Evolutionary conservation across 2,888 invertebrate species (phyloP).

Genomic region (Hypomecis punctinalis): DNA sequence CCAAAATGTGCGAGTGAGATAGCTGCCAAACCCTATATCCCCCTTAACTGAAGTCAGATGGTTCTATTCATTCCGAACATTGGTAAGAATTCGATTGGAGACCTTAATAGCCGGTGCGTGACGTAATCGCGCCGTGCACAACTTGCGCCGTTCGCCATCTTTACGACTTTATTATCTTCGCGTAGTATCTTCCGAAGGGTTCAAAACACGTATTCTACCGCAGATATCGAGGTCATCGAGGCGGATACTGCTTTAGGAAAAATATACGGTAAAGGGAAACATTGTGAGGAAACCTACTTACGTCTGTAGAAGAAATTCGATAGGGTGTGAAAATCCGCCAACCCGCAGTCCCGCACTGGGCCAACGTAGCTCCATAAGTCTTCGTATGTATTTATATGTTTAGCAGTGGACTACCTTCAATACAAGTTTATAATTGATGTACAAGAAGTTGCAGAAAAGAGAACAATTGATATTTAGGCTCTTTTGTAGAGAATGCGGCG

Average conservation of each 20-base stretch:
- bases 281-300: too few relatives aligned
- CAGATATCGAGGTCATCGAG: conserved; percentile 23
- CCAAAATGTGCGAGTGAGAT: background rate
- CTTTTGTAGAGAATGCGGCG: too few relatives aligned
- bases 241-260: background rate
- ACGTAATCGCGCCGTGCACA: conserved; percentile 41
- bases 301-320: too few relatives aligned
- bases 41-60: background rate
- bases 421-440: too few relatives aligned
- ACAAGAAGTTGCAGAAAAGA: too few relatives aligned
- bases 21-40: background rate
- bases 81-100: conserved; percentile 38
- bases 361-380: too few relatives aligned
- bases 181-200: conserved; percentile 23
- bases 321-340: too few relatives aligned
- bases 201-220: conserved; percentile 18
- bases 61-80: conserved; percentile 20
- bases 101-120: conserved; percentile 47
- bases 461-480: too few relatives aligned
- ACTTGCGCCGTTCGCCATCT: conserved; percentile 33
- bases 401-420: too few relatives aligned
- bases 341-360: too few relatives aligned
- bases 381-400: too few relatives aligned
- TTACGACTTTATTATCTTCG: conserved; percentile 47
- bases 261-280: too few relatives aligned